Base-by-base conservation (phyloP, 2,113 vertebrate species). In the Labrus mixtus region DNA sequence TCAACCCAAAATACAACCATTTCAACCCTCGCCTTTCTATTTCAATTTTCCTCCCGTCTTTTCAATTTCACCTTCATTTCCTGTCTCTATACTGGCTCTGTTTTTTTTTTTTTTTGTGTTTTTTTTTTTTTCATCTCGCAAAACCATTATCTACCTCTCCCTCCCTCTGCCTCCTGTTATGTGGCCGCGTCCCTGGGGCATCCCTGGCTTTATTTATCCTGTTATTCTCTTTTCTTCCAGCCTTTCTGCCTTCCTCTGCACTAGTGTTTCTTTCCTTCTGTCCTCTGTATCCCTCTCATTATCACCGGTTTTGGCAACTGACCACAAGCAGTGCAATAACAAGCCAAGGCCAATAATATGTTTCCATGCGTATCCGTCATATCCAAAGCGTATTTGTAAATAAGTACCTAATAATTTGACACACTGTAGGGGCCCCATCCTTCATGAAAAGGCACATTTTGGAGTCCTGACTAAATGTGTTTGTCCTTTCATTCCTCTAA, bases 1-100 rank as follows among this genome's bases (percentile, higher is more conserved):
- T 37, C 22, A 61, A 56, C 68, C 65, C 67, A 58, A 60, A 87
- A 64, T 22, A 62, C 36, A 76, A 54, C 10, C 57, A 48, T 60
- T 50, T 25, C 66, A 51, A 22, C 46, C 36, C 41, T 69, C 51
- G 33, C 37, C 25, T 25, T 56, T 75, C 67, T 3, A 68, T 84
- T 89, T 84, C 81, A 84, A 87, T 86, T 85, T 78, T 65, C 68
- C 72, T 77, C 51, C 74, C 33, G 68, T 78, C 61, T 61, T 67
- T 87, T 87, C 83, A 81, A 87, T 81, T 85, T 81, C 78, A 65
- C 81, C 79, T 79, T 87, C 76, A 89, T 87, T 86, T 90, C 48
- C 74, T 61, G 61, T 85, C 62, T 54, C 61, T 51, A 55, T 54
- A 66, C 37, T 54, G 58, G 56, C 68, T 80, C 33, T 23, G 53